A percentile compares a stretch with the other conserved stretches of the same genome.
Evolutionary conservation across 1,140 invertebrate genomes (phyloP).

Genomic region (Chelonus insularis): DNA sequence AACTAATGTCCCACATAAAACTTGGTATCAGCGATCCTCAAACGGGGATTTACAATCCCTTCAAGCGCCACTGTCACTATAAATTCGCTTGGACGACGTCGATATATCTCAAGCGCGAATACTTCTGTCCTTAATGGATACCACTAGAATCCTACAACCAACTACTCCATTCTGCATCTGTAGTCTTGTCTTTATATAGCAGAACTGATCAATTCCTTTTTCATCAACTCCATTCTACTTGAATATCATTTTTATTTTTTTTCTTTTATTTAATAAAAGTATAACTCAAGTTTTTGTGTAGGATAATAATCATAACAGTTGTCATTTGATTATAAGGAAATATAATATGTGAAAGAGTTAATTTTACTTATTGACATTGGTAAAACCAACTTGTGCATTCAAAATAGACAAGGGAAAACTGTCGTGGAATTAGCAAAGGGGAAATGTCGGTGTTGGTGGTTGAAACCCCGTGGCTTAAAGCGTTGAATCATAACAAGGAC

Average conservation of each 20-base stretch:
- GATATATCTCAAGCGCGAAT: conserved; percentile 57
- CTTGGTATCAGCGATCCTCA: conserved; percentile 62
- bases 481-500: conserved; percentile 40
- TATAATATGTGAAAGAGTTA: not conserved
- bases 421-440: conserved; percentile 24
- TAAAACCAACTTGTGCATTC: conserved; percentile 9
- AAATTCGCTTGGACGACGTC: conserved; percentile 55
- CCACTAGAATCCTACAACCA: conserved; percentile 30
- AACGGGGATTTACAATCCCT: conserved; percentile 63
- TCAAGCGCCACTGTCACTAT: conserved; percentile 59
- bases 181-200: too few species aligned
- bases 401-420: conserved; percentile 28
- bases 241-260: too few species aligned
- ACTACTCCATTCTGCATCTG: conserved; percentile 9
- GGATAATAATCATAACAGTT: too few species aligned
- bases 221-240: too few species aligned
- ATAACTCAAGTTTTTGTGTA: too few species aligned
- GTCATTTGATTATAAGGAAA: too few species aligned
- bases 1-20: conserved; percentile 63
- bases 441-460: conserved; percentile 16
- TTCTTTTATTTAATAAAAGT: too few species aligned
- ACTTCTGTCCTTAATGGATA: conserved; percentile 61
- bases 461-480: conserved; percentile 30
- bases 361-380: conserved; percentile 1
- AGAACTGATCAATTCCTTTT: too few species aligned